These are phyloP conservation scores for Temnothorax longispinosus DNA, from an alignment of 1,140 invertebrate genomes.

Conservation along the genomic window DNA sequence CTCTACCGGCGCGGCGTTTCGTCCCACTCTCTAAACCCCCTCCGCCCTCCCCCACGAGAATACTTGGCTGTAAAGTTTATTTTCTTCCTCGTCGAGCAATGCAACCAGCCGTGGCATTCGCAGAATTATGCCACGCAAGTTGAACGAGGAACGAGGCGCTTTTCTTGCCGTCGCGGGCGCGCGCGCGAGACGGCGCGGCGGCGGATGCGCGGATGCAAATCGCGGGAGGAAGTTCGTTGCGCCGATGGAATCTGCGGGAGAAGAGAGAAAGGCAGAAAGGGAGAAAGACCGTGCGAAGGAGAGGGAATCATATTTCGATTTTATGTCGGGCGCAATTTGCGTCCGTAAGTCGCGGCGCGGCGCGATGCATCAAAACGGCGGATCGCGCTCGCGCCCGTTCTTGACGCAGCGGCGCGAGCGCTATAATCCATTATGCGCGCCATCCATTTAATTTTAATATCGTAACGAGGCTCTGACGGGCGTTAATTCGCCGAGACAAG, in stretches of 20 bases:
- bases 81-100: conserved; percentile 53
- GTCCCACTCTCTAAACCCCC: neutral
- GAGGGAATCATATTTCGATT: conserved; percentile 48
- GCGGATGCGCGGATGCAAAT: conserved; percentile 53
- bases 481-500: conserved; percentile 25
- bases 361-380: conserved; percentile 41
- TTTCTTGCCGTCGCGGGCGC: conserved; percentile 16
- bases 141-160: conserved; percentile 39
- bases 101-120: conserved; percentile 49
- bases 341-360: conserved; percentile 26
- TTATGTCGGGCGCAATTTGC: conserved; percentile 54
- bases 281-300: neutral
- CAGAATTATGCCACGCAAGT: conserved; percentile 56
- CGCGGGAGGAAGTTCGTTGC: conserved; percentile 40
- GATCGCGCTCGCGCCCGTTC: conserved; percentile 16
- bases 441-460: conserved; percentile 55
- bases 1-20: neutral
- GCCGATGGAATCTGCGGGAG: conserved; percentile 24
- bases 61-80: conserved; percentile 56
- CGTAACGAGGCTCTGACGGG: conserved; percentile 27
- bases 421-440: conserved; percentile 43
- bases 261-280: neutral
- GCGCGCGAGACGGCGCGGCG: neutral
- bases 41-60: neutral
- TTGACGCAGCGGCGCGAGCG: conserved; percentile 19